Base-by-base conservation (phyloP, 2,888 invertebrate genomes). In the Andrena dorsata region DNA sequence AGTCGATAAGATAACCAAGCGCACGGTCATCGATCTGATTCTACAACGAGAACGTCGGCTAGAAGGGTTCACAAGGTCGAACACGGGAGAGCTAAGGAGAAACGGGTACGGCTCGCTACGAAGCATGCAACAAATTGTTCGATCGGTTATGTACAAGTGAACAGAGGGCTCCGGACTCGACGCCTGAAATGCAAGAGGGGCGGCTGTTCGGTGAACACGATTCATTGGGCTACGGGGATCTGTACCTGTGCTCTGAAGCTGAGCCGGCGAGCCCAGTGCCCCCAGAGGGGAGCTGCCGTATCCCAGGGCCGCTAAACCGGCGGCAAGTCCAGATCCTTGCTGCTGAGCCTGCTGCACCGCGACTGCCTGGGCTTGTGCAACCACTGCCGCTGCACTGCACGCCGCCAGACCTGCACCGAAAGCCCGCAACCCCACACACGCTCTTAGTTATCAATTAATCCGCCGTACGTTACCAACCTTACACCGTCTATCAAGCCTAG, bases 361-460 rank as follows among this genome's bases (percentile, higher is more conserved):
- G 83, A 94, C 94, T 76, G 93, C 94, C 86, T 94, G 94, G 82
- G 93, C 94, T 86, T 93, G 93, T 78, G 93, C 94, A 84, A 93
- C 94, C 89, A 92, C 93, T 73, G 93, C 93, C 76, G 93, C 93
- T 88, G 94, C 95, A 88, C 96, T 96, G 93, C 95, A 96, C 90
- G 96, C 94, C 82, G 96, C 96, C 87, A 96, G 94, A 91, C 96
- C 96, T 95, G 93, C 91, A 93, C 94, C 93, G 91, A 92, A 92
- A 92, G 90, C 92, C 93, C 93, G 90, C 91, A 91, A 90, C 91
- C 92, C 41, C 88, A 92, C 90, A 91, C 92, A 88, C 90, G 88
- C 85, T 85, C 90, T 91, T 90, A 91, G 89, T 90, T 86, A 84
- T 88, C 80, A 82, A 81, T 84, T 83, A 85, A 87, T 85, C 80